Conservation (phyloP, 2,113 vertebrate species). For the Casuarius casuarius region DNA sequence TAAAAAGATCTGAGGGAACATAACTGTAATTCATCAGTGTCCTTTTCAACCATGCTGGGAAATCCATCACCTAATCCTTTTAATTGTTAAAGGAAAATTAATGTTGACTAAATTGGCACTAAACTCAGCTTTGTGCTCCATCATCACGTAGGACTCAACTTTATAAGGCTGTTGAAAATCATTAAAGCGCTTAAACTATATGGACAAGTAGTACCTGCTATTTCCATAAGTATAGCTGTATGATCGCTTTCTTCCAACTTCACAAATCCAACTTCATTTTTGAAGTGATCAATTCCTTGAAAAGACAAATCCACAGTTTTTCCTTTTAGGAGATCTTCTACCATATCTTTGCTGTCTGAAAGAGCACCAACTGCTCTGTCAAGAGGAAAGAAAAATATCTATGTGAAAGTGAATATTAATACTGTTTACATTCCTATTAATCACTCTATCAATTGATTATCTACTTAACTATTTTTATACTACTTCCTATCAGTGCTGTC, state of each 20-base stretch:
- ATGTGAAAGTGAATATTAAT: background rate
- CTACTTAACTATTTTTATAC: background rate
- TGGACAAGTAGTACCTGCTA: slow-evolving; percentile 84
- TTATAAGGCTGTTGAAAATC: background rate
- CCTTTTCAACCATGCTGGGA: slow-evolving; percentile 40
- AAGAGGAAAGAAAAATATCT: slow-evolving; percentile 31
- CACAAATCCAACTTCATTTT: slow-evolving; percentile 91
- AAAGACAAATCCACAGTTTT: slow-evolving; percentile 85
- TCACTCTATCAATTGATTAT: background rate
- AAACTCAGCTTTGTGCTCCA: background rate
- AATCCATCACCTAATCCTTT: slow-evolving; percentile 2
- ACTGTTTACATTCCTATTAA: background rate
- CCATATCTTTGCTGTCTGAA: slow-evolving; percentile 77
- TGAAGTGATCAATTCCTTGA: slow-evolving; percentile 87
- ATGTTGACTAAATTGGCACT: background rate
- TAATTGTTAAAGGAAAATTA: background rate
- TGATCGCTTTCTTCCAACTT: slow-evolving; percentile 83
- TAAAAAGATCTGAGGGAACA: slow-evolving; percentile 38
- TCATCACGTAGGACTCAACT: background rate
- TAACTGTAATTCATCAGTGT: slow-evolving; percentile 44
- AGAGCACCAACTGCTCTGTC: slow-evolving; percentile 84
- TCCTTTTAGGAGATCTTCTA: slow-evolving; percentile 86
- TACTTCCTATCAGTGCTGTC: background rate
- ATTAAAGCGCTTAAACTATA: background rate
- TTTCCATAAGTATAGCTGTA: slow-evolving; percentile 73